phyloP scores from a whole-genome alignment of 2,113 vertebrate genomes.

The Notechis scutatus region DNA sequence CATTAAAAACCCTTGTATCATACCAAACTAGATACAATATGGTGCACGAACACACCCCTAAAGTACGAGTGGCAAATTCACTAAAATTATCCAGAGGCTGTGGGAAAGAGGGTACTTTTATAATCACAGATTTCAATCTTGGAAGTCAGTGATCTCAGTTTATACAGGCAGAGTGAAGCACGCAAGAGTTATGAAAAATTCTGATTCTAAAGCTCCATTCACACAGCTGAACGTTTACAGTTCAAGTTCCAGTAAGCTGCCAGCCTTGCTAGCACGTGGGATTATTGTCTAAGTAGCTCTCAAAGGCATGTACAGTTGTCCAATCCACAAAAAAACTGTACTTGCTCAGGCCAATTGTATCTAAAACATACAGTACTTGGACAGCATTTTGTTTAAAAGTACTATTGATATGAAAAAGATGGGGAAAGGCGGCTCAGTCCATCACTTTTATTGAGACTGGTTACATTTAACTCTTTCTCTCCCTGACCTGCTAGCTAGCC shows the following conservation, averaged over 20 bases:
- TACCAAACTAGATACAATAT: neutral
- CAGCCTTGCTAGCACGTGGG: neutral
- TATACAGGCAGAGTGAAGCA: neutral
- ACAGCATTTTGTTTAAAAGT: neutral
- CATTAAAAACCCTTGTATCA: neutral
- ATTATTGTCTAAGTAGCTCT: neutral
- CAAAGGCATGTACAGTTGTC: neutral
- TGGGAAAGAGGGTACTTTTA: neutral
- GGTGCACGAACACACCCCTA: neutral
- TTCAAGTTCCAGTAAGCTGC: neutral
- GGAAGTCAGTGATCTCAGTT: neutral
- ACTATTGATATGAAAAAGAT: neutral
- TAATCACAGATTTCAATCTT: neutral
- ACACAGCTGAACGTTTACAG: neutral
- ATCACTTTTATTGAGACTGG: neutral
- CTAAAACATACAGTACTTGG: neutral
- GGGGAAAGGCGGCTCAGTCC: neutral
- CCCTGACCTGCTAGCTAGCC: neutral
- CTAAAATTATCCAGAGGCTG: neutral
- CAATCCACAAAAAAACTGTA: neutral
- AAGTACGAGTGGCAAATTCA: neutral
- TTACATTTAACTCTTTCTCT: neutral
- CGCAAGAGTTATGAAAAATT: neutral
- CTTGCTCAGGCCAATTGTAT: neutral
- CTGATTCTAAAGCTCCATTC: neutral